These are phyloP conservation scores for Gobio gobio DNA, from an alignment of 2,113 vertebrate species.

Conservation along the genomic window DNA sequence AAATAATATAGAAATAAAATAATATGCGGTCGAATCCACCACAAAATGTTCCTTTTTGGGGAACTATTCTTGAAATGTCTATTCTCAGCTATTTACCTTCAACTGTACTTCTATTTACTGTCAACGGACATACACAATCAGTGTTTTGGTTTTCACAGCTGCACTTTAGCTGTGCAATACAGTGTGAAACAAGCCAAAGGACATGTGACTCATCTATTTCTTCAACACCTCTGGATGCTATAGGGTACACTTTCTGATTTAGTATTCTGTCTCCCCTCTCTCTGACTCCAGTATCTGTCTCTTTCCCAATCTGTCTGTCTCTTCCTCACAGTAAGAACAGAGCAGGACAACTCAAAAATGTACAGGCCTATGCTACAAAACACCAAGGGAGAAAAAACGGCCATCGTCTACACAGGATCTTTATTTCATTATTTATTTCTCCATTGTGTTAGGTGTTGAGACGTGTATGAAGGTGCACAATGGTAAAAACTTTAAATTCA, in stretches of 20 bases:
- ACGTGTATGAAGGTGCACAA: not conserved
- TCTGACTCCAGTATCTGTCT: not conserved
- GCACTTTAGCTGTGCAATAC: not conserved
- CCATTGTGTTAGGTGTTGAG: not conserved
- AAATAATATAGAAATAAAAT: not conserved
- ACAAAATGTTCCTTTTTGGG: not conserved
- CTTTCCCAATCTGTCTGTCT: constrained; percentile 16
- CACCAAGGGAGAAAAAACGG: constrained; percentile 8
- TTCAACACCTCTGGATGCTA: constrained; percentile 2
- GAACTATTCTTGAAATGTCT: not conserved
- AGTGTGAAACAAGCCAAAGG: not conserved
- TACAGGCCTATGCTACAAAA: not conserved
- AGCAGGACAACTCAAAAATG: not conserved
- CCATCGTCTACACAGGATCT: not conserved
- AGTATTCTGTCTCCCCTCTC: constrained; percentile 52
- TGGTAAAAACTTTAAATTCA: not conserved
- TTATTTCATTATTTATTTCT: not conserved
- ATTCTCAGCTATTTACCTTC: not conserved
- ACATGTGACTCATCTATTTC: constrained; percentile 41
- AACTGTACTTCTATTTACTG: not conserved
- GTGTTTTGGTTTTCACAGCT: not conserved
- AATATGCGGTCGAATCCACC: not conserved
- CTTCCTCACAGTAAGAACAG: not conserved
- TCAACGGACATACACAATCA: not conserved
- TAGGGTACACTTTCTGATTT: constrained; percentile 45